These are phyloP conservation scores for Temnothorax nylanderi DNA, from an alignment of 1,140 invertebrate genomes.

Conservation along the genomic window DNA sequence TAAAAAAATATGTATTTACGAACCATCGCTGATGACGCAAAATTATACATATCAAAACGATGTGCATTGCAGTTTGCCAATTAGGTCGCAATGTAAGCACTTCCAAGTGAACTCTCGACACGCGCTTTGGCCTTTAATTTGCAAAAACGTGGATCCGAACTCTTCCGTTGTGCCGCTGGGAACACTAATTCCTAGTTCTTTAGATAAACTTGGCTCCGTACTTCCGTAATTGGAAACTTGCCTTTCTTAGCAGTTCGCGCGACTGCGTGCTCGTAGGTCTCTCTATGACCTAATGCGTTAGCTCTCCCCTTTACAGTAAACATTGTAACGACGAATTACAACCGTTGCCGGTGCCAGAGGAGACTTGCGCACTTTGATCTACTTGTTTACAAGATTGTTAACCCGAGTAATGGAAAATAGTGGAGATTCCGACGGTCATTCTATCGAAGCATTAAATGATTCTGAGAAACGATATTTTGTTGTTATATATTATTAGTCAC, in stretches of 20 bases:
- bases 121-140: slow-evolving; percentile 21
- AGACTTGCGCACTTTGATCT: slow-evolving; percentile 16
- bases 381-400: slow-evolving; percentile 42
- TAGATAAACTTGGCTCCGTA: slow-evolving; percentile 39
- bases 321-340: slow-evolving; percentile 47
- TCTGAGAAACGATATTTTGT: background rate
- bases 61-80: background rate
- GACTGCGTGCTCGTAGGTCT: slow-evolving; percentile 41
- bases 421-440: background rate
- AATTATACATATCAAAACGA: background rate
- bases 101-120: background rate
- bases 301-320: background rate
- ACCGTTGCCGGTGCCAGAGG: background rate
- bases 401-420: slow-evolving; percentile 3
- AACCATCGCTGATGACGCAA: background rate
- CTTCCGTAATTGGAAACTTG: slow-evolving; percentile 41
- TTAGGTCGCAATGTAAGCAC: background rate
- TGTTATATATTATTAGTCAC: background rate
- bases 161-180: background rate
- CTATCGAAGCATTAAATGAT: too few relatives aligned
- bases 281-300: background rate
- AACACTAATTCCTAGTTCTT: slow-evolving; percentile 48
- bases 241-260: slow-evolving; percentile 39
- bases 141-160: slow-evolving; percentile 26
- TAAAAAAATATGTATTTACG: background rate